Evolutionary conservation across 1,140 invertebrate species (phyloP).

Genomic region (Drosophila tsacasi): DNA sequence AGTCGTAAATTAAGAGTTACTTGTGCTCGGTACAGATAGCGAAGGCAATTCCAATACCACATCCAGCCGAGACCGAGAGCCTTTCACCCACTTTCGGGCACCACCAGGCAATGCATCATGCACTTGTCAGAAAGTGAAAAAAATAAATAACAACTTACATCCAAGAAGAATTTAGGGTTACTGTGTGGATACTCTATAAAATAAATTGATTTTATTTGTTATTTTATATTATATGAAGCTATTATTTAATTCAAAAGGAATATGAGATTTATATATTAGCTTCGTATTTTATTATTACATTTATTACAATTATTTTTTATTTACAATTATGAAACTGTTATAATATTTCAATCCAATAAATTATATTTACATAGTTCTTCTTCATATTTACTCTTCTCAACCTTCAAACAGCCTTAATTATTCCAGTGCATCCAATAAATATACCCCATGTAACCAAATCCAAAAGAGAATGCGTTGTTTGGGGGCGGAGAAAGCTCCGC

Average conservation of each 20-base stretch:
- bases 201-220: neutral
- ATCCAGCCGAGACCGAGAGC: conserved; percentile 43
- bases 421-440: neutral
- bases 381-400: no score
- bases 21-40: conserved; percentile 42
- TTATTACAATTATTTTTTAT: no score
- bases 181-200: conserved; percentile 5
- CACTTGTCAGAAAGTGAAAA: conserved; percentile 72
- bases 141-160: conserved; percentile 36
- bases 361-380: no score
- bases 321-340: no score
- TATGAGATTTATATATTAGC: neutral
- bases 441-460: conserved; percentile 1
- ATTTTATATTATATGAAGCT: no score
- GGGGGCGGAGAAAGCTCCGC: conserved; percentile 53
- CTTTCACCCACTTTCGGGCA: conserved; percentile 80
- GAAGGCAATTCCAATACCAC: conserved; percentile 10
- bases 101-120: conserved; percentile 76
- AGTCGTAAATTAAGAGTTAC: conserved; percentile 78
- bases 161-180: conserved; percentile 2
- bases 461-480: conserved; percentile 45
- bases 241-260: no score
- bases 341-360: no score
- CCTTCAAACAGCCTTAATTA: neutral
- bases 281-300: neutral